A percentile compares a stretch with the other conserved stretches of the same genome.
phyloP scores from a whole-genome alignment of 1,140 invertebrate genomes.

The Scaptomyza graminum region DNA sequence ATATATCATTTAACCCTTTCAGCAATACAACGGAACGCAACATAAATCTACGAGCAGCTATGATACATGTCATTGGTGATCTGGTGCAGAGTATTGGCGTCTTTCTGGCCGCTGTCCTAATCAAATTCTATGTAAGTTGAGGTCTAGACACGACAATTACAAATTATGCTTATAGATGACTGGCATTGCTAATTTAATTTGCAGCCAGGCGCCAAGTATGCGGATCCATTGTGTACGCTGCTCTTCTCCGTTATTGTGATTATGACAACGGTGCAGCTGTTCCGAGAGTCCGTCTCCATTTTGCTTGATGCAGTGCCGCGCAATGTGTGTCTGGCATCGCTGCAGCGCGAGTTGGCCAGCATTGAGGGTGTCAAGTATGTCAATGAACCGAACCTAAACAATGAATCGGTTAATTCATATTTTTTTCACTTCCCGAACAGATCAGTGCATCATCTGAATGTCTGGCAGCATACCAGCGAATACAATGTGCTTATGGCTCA shows the following conservation, averaged over 20 bases:
- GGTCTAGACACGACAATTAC: conserved; percentile 46
- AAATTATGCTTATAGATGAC: neutral
- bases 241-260: conserved; percentile 94
- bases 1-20: neutral
- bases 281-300: conserved; percentile 90
- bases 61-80: conserved; percentile 96
- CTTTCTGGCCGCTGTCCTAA: conserved; percentile 91
- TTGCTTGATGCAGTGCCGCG: conserved; percentile 92
- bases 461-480: conserved; percentile 92
- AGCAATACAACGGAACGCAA: conserved; percentile 84
- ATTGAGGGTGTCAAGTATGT: conserved; percentile 87
- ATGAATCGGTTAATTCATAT: neutral
- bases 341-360: conserved; percentile 85
- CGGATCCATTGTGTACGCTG: conserved; percentile 95
- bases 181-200: conserved; percentile 42
- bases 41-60: conserved; percentile 94
- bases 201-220: conserved; percentile 90
- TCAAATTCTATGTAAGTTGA: conserved; percentile 90
- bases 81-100: conserved; percentile 95
- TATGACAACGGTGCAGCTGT: conserved; percentile 90
- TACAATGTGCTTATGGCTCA: conserved; percentile 89
- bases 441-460: conserved; percentile 90
- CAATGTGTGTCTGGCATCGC: conserved; percentile 84
- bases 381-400: conserved; percentile 12
- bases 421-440: conserved; percentile 34